Base-by-base conservation (phyloP, 2,888 invertebrate species). In the Rhamphomyia laevipes region DNA sequence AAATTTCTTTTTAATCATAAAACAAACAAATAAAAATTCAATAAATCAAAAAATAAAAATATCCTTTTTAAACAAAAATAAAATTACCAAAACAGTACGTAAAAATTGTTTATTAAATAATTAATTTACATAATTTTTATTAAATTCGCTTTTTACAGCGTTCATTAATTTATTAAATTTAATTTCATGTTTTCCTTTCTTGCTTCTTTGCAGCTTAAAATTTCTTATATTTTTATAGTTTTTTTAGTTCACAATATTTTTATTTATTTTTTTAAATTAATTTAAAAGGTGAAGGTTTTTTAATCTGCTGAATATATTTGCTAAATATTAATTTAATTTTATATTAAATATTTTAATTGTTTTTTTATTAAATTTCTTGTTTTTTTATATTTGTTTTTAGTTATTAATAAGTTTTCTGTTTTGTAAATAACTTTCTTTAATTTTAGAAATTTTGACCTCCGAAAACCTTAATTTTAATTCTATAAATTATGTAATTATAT, bases 21-120 rank as follows among this genome's bases (percentile, higher is more conserved):
- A 50, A 49, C 52, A 53, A 50, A n/a, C n/a, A n/a, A 53, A 51
- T 52, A 56, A 53, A 58, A 53, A 37, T 27, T 7, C 31, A n/a
- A 46, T 30, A 38, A 48, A 48, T 47, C 56, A 45, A 51, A 52
- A 55, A 30, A 46, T 50, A 53, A 27, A 47, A 49, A 52, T 43
- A 40, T 41, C 31, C 38, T 44, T n/a, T 38, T 27, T 44, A 47
- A 44, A 41, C 38, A 51, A 48, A 51, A 48, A 54, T 45, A 57
- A 56, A 58, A 13, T 40, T 15, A 56, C 59, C 57, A 57, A 56
- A 57, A 53, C 53, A 55, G 55, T 51, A 56, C 50, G 49, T 50
- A 53, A 54, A 52, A n/a, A 11, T 45, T 38, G 47, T 47, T 21
- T 16, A 35, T 47, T 16, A 17, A 15, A 37, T 43, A 41, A 42